Base-by-base conservation (phyloP, 1,140 invertebrate genomes). In the Euborellia annulipes region DNA sequence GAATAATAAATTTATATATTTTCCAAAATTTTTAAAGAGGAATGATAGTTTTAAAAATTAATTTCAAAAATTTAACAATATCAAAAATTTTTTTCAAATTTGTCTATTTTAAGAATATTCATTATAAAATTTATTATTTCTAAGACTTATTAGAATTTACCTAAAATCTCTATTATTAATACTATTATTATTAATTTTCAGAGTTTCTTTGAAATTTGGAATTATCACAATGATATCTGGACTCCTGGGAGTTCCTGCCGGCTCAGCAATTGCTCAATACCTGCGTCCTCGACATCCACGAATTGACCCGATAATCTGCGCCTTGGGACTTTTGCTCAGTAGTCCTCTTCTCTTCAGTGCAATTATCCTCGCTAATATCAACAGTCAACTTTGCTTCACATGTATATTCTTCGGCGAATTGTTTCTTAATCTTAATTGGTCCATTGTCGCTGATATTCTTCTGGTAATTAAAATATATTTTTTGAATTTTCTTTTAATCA, bases 401-500 rank as follows among this genome's bases (percentile, higher is more conserved):
- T 70, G 84, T 53, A 75, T 87, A 49, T 88, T 92, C 67, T 66
- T 81, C 54, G 85, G 82, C 30, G 77, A 86, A 65, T 57, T 83
- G 52, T 55, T 62, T 50, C 42, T 98, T 52, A 98, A 96, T 69
- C 71, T 98, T 46, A 97, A 94, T 61, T 98, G 95, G 95, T 83
- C 94, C 3, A 85, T 98, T 61, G 91, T 97, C 47, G 89, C 94
- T 40, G 95, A 99, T 67, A 95, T 98, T 50, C 69, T 98, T 53
- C 70, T 98, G 80, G 92, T 96, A 79, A 88, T 82, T 52, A 58
- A n/a, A n/a, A n/a, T n/a, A n/a, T n/a, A n/a, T n/a, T n/a, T n/a
- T n/a, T n/a, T n/a, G n/a, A n/a, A n/a, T n/a, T n/a, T n/a, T n/a
- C n/a, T n/a, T n/a, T n/a, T n/a, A n/a, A n/a, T n/a, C n/a, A n/a